Evolutionary conservation across 2,113 vertebrate genomes (phyloP).

Genomic region (Callocephalon fimbriatum): DNA sequence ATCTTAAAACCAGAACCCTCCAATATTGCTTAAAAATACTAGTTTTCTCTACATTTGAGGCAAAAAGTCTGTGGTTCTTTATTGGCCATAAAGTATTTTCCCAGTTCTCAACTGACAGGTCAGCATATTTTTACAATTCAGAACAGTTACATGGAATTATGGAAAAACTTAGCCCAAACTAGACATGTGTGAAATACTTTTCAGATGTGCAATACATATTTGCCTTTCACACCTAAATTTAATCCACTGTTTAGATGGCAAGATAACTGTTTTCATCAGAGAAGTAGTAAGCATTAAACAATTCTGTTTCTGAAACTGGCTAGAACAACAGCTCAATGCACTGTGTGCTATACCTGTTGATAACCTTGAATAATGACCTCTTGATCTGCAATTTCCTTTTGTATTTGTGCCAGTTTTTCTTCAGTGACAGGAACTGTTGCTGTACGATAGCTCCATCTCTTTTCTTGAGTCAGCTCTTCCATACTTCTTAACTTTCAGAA

Average conservation of each 20-base stretch:
- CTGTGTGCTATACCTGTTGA: slow-evolving; percentile 82
- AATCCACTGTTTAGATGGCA: not conserved
- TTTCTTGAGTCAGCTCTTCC: slow-evolving; percentile 81
- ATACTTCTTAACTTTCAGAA: slow-evolving; percentile 80
- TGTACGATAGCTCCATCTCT: slow-evolving; percentile 53
- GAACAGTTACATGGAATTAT: not conserved
- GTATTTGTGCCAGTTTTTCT: slow-evolving; percentile 83
- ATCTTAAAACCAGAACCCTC: not conserved
- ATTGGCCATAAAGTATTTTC: not conserved
- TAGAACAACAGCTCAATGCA: not conserved
- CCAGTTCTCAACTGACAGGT: not conserved
- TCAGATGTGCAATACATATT: accelerated
- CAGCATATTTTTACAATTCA: not conserved
- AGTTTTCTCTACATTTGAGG: not conserved
- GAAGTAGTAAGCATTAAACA: not conserved
- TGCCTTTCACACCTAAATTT: not conserved
- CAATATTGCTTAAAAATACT: not conserved
- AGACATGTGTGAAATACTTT: not conserved
- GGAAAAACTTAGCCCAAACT: not conserved
- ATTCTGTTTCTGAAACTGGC: not conserved
- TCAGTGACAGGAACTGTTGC: slow-evolving; percentile 69
- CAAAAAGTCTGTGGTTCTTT: not conserved
- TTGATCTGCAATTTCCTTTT: slow-evolving; percentile 89
- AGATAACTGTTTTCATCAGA: not conserved
- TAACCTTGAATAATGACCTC: slow-evolving; percentile 92